Percentiles rank a stretch among this genome's conserved stretches.
Conservation (phyloP, 2,113 vertebrate genomes). For the Origma solitaria region DNA sequence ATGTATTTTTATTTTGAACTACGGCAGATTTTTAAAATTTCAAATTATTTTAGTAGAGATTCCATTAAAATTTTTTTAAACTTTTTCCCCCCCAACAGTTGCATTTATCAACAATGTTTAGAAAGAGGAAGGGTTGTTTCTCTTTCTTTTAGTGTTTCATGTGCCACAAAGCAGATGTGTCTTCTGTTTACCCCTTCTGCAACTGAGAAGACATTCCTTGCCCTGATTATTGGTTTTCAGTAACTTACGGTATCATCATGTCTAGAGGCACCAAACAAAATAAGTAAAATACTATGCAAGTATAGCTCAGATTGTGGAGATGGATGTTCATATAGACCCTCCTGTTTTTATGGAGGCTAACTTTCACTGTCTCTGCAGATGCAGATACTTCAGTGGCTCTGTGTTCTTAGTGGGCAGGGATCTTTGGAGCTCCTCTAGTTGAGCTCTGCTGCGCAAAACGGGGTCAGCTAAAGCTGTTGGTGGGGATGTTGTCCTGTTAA, state of each 20-base stretch:
- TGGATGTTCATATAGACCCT: background rate
- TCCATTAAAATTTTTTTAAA: background rate
- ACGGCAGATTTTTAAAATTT: background rate
- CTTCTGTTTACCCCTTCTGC: background rate
- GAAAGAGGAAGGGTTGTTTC: background rate
- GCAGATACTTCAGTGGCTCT: background rate
- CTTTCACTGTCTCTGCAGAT: background rate
- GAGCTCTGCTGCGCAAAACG: background rate
- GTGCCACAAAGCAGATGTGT: background rate
- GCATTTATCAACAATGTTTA: background rate
- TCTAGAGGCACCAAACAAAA: background rate
- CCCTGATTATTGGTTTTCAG: background rate
- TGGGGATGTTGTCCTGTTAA: background rate
- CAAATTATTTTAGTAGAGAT: background rate
- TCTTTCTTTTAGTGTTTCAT: background rate
- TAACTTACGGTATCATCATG: background rate
- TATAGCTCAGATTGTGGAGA: background rate
- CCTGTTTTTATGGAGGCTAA: background rate
- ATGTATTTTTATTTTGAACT: background rate
- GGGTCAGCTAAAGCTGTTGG: background rate
- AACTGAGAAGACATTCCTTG: background rate
- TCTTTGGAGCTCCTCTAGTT: background rate
- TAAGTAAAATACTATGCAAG: background rate
- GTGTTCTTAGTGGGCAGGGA: background rate
- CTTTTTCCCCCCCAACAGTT: rapidly evolving